Conservation (phyloP, 1,140 invertebrate species). For the Cataglyphis hispanica region DNA sequence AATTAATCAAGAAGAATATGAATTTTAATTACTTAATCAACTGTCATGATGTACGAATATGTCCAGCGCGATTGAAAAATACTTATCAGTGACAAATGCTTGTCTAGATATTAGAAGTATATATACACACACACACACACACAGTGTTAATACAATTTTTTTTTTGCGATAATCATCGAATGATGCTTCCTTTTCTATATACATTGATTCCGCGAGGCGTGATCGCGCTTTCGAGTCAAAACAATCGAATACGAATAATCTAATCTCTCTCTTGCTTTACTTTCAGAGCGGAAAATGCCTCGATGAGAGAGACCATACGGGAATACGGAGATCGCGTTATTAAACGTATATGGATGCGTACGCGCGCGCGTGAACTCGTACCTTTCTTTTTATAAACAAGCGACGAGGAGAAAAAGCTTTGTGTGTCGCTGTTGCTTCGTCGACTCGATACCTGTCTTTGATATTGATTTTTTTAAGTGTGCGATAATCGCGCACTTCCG, state of each 20-base stretch:
- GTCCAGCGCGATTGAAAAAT: too few relatives aligned
- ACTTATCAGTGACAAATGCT: too few relatives aligned
- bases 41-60: too few relatives aligned
- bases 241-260: constrained; percentile 48
- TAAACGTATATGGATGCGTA: too few relatives aligned
- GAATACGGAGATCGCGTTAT: background rate
- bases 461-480: constrained; percentile 52
- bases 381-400: constrained; percentile 43
- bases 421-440: constrained; percentile 1
- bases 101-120: too few relatives aligned
- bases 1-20: too few relatives aligned
- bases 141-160: constrained; percentile 7
- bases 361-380: background rate
- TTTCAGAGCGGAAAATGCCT: constrained; percentile 52
- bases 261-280: constrained; percentile 35
- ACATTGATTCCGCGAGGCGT: constrained; percentile 21
- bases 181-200: constrained; percentile 27
- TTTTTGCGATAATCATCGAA: background rate
- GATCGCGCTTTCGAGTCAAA: constrained; percentile 34
- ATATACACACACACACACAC: too few relatives aligned
- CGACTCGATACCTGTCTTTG: constrained; percentile 48
- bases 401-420: background rate
- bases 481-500: constrained; percentile 39
- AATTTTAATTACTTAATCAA: too few relatives aligned
- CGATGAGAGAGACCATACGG: background rate